Evolutionary conservation across 2,113 vertebrate genomes (phyloP).

Genomic region (Empidonax traillii): DNA sequence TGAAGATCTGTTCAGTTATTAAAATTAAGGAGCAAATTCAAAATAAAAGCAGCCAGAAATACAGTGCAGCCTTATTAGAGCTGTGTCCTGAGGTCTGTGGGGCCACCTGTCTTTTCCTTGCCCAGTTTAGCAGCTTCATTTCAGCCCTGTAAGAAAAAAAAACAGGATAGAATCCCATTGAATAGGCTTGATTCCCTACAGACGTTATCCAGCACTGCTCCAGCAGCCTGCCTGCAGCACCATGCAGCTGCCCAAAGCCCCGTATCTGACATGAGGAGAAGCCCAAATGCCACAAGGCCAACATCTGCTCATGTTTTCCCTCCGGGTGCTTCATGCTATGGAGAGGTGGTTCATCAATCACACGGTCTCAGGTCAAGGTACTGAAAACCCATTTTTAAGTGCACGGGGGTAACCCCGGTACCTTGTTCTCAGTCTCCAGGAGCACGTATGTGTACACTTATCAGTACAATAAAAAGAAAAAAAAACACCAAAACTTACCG

Average conservation of each 20-base stretch:
- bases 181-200: neutral
- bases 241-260: neutral
- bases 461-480: neutral
- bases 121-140: neutral
- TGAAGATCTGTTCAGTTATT: neutral
- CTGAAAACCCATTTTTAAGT: neutral
- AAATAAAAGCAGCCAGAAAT: neutral
- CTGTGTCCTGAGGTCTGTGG: neutral
- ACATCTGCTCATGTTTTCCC: neutral
- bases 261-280: fast-evolving
- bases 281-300: neutral
- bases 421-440: neutral
- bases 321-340: fast-evolving
- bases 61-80: neutral
- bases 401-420: fast-evolving
- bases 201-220: neutral
- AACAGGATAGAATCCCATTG: neutral
- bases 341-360: neutral
- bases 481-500: neutral
- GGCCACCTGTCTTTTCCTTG: neutral
- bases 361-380: neutral
- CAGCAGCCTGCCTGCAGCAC: neutral
- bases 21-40: neutral
- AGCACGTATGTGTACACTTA: neutral
- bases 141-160: neutral